These are phyloP conservation scores for Diglossa cyanea DNA, from an alignment of 2,797 vertebrate genomes.

Conservation along the genomic window DNA sequence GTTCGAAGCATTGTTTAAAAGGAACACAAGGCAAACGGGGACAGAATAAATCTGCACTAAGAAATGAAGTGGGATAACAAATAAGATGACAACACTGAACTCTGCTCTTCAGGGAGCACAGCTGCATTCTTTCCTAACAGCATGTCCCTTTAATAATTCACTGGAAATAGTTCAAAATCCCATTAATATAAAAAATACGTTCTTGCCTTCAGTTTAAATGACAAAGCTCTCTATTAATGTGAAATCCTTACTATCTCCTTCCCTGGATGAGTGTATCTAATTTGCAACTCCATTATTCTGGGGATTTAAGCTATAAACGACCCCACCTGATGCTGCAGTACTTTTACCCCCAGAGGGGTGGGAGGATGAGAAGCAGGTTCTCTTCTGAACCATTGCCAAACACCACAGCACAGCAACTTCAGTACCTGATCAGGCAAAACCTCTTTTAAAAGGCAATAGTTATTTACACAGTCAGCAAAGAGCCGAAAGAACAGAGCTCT, in stretches of 20 bases:
- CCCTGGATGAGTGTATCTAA: neutral
- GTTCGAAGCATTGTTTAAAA: neutral
- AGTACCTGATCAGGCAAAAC: neutral
- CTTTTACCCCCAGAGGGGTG: neutral
- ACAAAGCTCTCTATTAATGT: neutral
- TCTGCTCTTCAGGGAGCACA: neutral
- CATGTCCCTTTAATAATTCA: neutral
- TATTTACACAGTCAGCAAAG: neutral
- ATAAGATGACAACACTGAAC: neutral
- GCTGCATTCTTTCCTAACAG: neutral
- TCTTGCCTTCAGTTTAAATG: neutral
- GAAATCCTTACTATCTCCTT: neutral
- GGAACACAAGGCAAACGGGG: rapidly evolving
- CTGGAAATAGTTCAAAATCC: neutral
- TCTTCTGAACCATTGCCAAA: neutral
- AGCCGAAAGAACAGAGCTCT: neutral
- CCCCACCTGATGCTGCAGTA: neutral
- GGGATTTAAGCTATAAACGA: rapidly evolving
- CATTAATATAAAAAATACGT: neutral
- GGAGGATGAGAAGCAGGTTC: neutral
- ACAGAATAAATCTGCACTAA: neutral
- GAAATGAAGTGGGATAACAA: neutral
- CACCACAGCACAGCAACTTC: neutral
- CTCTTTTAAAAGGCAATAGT: neutral
- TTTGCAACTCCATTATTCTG: neutral